Evolutionary conservation across 2,888 invertebrate genomes (phyloP), one percentile per base, ranked within the genome.

Genomic region (Orthonevra nobilis): DNA sequence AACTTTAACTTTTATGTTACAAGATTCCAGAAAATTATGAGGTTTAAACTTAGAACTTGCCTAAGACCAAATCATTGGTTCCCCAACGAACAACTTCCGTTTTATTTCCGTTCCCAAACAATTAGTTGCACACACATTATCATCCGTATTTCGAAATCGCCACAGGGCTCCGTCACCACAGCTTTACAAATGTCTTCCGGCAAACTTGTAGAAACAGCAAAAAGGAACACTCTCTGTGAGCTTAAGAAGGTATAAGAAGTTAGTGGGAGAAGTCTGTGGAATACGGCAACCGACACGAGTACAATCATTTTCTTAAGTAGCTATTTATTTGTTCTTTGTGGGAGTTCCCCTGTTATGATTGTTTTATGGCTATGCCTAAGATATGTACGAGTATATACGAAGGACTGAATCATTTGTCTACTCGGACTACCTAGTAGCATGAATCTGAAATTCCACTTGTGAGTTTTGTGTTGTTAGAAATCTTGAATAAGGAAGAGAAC

Each of bases 181-280:
- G 48, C 48, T 66, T 64, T 73, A 79, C 73, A 73, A 79, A 79
- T 79, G 60, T 61, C 73, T 73, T 79, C 79, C 79, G 79, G 73
- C 66, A 73, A 60, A 73, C 73, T 79, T 73, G 68, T 79, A 68
- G 36, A 56, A 79, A 34, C 60, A 61, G 52, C 56, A 66, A 61
- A 73, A 72, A 79, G 61, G 46, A 56, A 48, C 34, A 73, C 46
- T 50, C 66, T 61, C 36, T 66, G 15, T 58, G 61, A 73, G 61
- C 79, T 72, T 73, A 79, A 79, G 79, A 79, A 61, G 60, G 36
- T 73, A 60, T 66, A 73, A 66, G 61, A 70, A 64, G 50, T 10
- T 73, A 50, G 60, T 68, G 52, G 61, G 54, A 54, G 60, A 61
- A 44, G 42, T 60, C 48, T 66, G 44, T 66, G 79, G 79, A 42